phyloP scores from a whole-genome alignment of 2,888 invertebrate species.

The Netelia fuscicornis region DNA sequence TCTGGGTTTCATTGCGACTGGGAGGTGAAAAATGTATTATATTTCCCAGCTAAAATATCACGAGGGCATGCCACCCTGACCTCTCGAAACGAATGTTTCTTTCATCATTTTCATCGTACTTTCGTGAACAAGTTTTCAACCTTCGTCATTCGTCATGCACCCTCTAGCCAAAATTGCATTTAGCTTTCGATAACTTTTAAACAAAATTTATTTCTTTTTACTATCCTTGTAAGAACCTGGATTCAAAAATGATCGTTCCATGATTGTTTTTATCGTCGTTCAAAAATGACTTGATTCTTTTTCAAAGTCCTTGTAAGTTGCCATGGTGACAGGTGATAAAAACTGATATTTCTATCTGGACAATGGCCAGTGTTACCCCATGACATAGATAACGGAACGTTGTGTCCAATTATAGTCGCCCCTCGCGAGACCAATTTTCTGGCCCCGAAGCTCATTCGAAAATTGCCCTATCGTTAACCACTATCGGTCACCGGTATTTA shows the following conservation, averaged over 20 bases:
- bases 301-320: slow-evolving; percentile 6
- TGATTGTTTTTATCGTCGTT: not conserved
- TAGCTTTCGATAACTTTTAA: too few relatives aligned
- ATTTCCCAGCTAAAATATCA: slow-evolving; percentile 19
- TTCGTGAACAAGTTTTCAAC: not conserved
- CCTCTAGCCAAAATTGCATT: too few relatives aligned
- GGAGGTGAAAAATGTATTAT: slow-evolving; percentile 63
- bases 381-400: slow-evolving; percentile 38
- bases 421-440: slow-evolving; percentile 52
- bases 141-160: too few relatives aligned
- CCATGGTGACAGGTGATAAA: slow-evolving; percentile 12
- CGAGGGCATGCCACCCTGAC: slow-evolving; percentile 18
- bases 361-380: slow-evolving; percentile 17
- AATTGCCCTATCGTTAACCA: slow-evolving; percentile 55
- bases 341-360: slow-evolving; percentile 14
- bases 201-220: too few relatives aligned
- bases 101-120: not conserved
- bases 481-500: slow-evolving; percentile 58
- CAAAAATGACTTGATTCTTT: not conserved
- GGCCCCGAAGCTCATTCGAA: slow-evolving; percentile 51
- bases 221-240: too few relatives aligned
- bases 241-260: too few relatives aligned
- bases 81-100: slow-evolving; percentile 29
- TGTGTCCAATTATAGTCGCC: slow-evolving; percentile 24
- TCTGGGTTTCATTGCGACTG: slow-evolving; percentile 78